A percentile compares a stretch with the other conserved stretches of the same genome.
Evolutionary conservation across 2,113 vertebrate genomes (phyloP).

Genomic region (Poecile atricapillus): DNA sequence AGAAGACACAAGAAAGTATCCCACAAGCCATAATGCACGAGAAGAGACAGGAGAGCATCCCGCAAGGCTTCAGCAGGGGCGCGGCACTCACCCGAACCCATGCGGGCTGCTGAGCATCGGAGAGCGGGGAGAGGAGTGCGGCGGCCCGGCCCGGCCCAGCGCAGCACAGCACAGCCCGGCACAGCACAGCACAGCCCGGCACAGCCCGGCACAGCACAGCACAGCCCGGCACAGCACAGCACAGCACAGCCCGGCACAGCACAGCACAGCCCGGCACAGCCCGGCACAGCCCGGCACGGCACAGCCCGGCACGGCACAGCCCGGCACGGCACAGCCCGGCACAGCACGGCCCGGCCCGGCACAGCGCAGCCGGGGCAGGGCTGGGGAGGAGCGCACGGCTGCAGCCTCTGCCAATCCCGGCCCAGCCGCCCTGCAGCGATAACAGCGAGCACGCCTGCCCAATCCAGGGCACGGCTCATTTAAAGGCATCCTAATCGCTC

Average conservation of each 20-base stretch:
- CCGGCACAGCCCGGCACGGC: fast-evolving
- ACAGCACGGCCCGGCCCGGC: neutral
- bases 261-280: neutral
- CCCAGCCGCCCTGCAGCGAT: fast-evolving
- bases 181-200: neutral
- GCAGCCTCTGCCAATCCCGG: neutral
- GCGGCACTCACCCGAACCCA: constrained; percentile 28
- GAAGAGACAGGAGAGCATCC: neutral
- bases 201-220: neutral
- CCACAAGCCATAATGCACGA: fast-evolving
- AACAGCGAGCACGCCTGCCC: neutral
- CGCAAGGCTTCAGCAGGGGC: fast-evolving
- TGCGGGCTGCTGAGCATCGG: neutral
- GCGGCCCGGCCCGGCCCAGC: neutral
- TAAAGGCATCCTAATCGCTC: neutral
- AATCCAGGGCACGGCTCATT: neutral
- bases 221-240: neutral
- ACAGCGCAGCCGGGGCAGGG: neutral
- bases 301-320: neutral
- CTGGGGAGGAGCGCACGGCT: neutral
- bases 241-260: fast-evolving
- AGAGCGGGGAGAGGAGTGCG: no score
- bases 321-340: fast-evolving
- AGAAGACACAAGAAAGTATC: neutral
- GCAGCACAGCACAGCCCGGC: neutral